These are phyloP conservation scores for Poeciliopsis prolifica DNA, from an alignment of 2,113 vertebrate genomes.

Conservation along the genomic window DNA sequence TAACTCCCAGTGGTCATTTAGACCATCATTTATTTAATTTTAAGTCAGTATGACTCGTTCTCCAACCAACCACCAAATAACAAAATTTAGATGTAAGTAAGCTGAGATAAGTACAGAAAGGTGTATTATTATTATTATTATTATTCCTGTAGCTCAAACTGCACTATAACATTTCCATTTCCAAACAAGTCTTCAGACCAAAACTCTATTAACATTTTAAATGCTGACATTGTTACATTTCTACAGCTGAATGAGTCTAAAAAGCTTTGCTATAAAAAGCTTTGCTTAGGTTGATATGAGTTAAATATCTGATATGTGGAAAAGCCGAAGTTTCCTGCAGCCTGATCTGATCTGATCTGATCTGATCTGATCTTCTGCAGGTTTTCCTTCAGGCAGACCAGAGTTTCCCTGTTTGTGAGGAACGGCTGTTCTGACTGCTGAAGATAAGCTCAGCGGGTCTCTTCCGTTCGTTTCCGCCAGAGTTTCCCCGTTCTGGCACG, in stretches of 20 bases:
- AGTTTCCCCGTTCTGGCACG: conserved; percentile 6
- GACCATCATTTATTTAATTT: neutral
- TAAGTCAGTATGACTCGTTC: neutral
- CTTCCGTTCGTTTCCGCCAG: neutral
- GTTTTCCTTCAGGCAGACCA: neutral
- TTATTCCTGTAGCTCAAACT: neutral
- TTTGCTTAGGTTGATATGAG: too few species aligned
- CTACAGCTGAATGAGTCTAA: neutral
- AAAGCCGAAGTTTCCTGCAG: neutral
- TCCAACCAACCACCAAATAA: neutral
- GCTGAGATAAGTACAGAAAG: neutral
- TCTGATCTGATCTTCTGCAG: neutral
- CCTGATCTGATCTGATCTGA: too few species aligned
- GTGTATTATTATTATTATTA: neutral
- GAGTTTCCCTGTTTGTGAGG: neutral
- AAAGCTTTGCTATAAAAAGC: neutral
- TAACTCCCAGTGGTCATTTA: neutral
- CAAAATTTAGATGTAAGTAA: neutral
- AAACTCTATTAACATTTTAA: neutral
- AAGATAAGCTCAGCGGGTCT: neutral
- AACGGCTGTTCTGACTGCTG: too few species aligned
- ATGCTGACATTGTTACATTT: neutral
- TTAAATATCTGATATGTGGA: neutral
- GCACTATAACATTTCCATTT: neutral
- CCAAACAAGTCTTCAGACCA: neutral